Evolutionary conservation across 1,140 invertebrate species (phyloP), one percentile per base, ranked within the genome.

Genomic region (Archivesica marissinica): DNA sequence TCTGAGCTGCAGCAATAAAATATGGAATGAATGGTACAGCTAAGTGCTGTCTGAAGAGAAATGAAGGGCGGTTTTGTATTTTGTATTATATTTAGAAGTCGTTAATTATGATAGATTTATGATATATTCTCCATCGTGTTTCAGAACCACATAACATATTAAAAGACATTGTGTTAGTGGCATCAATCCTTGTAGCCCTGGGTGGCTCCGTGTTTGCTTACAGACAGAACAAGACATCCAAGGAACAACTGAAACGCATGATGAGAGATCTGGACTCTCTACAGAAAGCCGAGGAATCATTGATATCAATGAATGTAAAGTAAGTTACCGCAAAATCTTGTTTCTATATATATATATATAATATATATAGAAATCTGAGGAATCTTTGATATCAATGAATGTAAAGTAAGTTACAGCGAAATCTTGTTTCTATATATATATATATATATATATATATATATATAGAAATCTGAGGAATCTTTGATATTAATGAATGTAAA

Each of bases 201-300:
- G 96, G 97, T 70, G 97, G 97, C 23, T 97, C 96, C 77, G 98
- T 97, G 97, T 97, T 97, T 93, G 97, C 97, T 0, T 97, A 97
- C 93, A 96, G 97, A 79, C 97, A 98, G 87, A 97, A 98, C 91
- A 97, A 97, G 91, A 96, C 96, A 89, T 97, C 97, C 2, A 96
- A 97, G 87, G 95, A 95, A 76, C 97, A 99, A 91, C 94, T 99
- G 41, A 95, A 96, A 68, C 96, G 97, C 79, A 98, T 99, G 97
- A 96, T 98, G 92, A 96, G 96, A 89, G 97, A 99, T 90, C 97
- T 99, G 97, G 98, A 99, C 90, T 96, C 96, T 88, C 94, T 99
- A 68, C 96, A 97, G 86, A 97, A 96, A 90, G 98, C 98, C 7
- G 98, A 99, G 94, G 95, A 97, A 85, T 96, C 97, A 30, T 93